phyloP scores from a whole-genome alignment of 2,888 invertebrate species.

The Epirrhoe tristata region DNA sequence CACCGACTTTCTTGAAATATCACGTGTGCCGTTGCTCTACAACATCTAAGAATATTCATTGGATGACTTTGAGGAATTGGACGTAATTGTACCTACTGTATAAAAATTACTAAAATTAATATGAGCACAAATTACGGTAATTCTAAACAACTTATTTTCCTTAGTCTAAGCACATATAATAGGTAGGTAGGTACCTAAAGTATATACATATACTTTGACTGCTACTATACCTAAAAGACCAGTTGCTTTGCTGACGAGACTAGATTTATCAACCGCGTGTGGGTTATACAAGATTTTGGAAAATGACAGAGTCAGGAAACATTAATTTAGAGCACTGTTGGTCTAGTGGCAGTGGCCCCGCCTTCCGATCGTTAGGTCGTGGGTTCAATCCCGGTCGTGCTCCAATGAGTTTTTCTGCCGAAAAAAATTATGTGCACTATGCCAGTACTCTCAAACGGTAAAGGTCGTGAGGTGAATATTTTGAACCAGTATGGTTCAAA shows the following conservation, averaged over 20 bases:
- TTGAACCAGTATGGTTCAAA: too few species aligned
- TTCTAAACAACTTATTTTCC: neutral
- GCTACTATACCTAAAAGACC: conserved; percentile 15
- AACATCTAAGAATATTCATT: neutral
- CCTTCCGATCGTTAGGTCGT: too few species aligned
- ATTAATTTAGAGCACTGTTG: neutral
- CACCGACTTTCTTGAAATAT: too few species aligned
- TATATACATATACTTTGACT: conserved; percentile 11
- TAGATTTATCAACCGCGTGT: conserved; percentile 26
- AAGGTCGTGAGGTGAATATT: too few species aligned
- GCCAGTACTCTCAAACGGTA: too few species aligned
- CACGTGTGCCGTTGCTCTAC: too few species aligned
- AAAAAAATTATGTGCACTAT: too few species aligned
- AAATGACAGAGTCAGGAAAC: neutral
- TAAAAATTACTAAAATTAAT: conserved; percentile 14
- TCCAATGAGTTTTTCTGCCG: too few species aligned
- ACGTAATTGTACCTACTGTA: conserved; percentile 23
- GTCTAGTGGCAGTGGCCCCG: too few species aligned
- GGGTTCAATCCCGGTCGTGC: too few species aligned
- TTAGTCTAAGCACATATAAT: conserved; percentile 18
- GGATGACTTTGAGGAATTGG: conserved; percentile 1
- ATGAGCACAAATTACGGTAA: conserved; percentile 21
- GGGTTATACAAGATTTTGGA: conserved; percentile 11
- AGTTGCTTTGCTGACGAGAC: conserved; percentile 22
- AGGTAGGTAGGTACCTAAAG: too few species aligned